A percentile compares a stretch with the other conserved stretches of the same genome.
These are phyloP conservation scores for Potorous gilbertii DNA, from an alignment of 2,797 vertebrate species.

Conservation along the genomic window DNA sequence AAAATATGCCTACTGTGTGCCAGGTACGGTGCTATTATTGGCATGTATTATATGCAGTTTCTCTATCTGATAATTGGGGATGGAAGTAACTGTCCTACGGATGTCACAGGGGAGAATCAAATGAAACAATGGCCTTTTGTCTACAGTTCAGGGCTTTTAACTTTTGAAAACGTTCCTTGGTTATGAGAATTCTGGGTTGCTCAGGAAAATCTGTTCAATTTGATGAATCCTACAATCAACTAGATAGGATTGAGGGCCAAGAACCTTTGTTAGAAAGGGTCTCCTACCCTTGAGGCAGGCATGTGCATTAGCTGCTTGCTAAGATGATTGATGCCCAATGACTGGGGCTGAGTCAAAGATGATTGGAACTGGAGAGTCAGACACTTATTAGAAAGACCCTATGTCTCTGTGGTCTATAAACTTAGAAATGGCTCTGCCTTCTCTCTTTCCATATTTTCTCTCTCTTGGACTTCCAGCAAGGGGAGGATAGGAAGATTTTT, in stretches of 20 bases:
- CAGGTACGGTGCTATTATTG: not conserved
- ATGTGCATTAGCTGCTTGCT: not conserved
- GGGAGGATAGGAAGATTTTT: not conserved
- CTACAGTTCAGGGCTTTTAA: not conserved
- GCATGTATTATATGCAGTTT: not conserved
- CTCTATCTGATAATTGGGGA: not conserved
- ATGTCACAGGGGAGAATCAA: not conserved
- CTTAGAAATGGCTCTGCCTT: not conserved
- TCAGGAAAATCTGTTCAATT: not conserved
- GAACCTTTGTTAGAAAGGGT: not conserved
- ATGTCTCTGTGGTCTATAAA: not conserved
- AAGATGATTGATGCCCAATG: not conserved
- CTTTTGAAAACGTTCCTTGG: not conserved
- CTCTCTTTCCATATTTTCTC: not conserved
- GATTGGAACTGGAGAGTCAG: not conserved
- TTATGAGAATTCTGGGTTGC: not conserved
- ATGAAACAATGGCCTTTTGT: not conserved
- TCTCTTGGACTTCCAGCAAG: not conserved
- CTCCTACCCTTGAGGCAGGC: not conserved
- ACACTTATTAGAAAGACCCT: not conserved
- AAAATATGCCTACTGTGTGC: not conserved
- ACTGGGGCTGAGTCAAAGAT: not conserved
- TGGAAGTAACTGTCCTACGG: not conserved
- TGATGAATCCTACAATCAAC: not conserved
- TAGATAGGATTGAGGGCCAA: not conserved